Percentiles rank a stretch among this genome's conserved stretches.
phyloP scores from a whole-genome alignment of 2,888 invertebrate species.

The Caenorhabditis sp. region DNA sequence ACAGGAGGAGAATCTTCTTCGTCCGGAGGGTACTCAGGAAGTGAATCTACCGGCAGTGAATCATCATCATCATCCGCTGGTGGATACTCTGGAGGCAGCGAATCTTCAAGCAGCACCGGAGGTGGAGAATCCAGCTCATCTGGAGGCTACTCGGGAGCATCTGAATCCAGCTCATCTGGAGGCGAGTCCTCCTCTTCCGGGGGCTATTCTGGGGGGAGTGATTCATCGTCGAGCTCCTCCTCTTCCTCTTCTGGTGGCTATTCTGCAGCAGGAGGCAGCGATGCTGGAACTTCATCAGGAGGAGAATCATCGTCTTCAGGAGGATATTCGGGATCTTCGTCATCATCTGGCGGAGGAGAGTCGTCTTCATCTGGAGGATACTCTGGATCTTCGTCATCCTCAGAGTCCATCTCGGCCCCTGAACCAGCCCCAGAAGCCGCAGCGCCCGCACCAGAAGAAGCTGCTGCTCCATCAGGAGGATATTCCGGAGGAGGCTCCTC shows the following conservation, averaged over 20 bases:
- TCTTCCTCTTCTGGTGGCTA: conserved; percentile 45
- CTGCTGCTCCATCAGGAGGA: not conserved
- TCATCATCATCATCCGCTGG: conserved; percentile 10
- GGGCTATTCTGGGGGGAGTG: conserved; percentile 51
- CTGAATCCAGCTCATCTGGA: conserved; percentile 17
- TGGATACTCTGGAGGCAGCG: conserved; percentile 27
- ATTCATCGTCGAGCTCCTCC: conserved; percentile 44
- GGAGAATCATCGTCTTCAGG: conserved; percentile 30
- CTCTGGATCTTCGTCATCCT: conserved; percentile 10
- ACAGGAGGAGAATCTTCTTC: conserved; percentile 19
- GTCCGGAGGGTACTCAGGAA: conserved; percentile 1
- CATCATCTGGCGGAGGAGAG: conserved; percentile 11
- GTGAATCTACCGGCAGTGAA: conserved; percentile 4
- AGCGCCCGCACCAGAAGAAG: conserved; percentile 17
- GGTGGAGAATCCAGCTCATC: conserved; percentile 21
- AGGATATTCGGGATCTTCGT: conserved; percentile 23
- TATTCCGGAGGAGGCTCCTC: conserved; percentile 45
- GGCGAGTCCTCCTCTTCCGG: conserved; percentile 35
- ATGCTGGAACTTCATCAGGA: conserved; percentile 44
- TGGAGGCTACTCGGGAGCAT: not conserved
- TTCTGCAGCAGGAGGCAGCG: conserved; percentile 36
- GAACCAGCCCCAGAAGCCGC: conserved; percentile 35
- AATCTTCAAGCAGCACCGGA: conserved; percentile 29
- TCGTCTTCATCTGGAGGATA: conserved; percentile 16
- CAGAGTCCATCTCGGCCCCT: conserved; percentile 1